A percentile compares a stretch with the other conserved stretches of the same genome.
phyloP scores from a whole-genome alignment of 2,797 vertebrate species.

The Danio aesculapii region DNA sequence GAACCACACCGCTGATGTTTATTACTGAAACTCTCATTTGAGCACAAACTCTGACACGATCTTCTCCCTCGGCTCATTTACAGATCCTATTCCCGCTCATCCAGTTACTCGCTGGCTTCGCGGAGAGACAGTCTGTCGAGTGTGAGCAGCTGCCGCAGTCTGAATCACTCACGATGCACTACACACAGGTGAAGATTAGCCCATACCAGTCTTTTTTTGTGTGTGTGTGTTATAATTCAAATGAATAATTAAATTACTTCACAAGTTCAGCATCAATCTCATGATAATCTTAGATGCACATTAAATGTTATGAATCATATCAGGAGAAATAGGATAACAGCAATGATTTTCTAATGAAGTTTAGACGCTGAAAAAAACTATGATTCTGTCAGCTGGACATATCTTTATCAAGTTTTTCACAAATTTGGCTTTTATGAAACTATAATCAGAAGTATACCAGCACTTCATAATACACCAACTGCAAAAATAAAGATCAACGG shows the following conservation, averaged over 20 bases:
- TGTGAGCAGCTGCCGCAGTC: conserved; percentile 81
- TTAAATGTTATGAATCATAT: not conserved
- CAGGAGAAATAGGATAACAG: not conserved
- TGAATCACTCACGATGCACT: conserved; percentile 88
- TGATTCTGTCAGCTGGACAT: conserved; percentile 8
- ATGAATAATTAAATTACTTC: too few relatives aligned
- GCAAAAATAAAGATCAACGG: conserved; percentile 21
- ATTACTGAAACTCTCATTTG: conserved; percentile 6
- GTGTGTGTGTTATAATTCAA: too few relatives aligned
- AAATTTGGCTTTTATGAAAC: conserved; percentile 2
- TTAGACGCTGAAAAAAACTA: too few relatives aligned
- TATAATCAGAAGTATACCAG: not conserved
- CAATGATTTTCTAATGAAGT: not conserved
- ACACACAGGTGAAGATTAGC: conserved; percentile 81
- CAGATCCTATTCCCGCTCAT: conserved; percentile 91
- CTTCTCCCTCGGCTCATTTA: conserved; percentile 24
- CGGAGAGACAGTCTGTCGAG: conserved; percentile 85
- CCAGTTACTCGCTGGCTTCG: conserved; percentile 83
- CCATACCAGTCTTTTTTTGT: not conserved
- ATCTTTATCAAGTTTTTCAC: conserved; percentile 2
- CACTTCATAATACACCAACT: not conserved
- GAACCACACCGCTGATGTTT: conserved; percentile 33
- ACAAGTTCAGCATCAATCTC: not conserved
- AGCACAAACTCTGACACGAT: not conserved
- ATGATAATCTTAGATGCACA: not conserved